A percentile compares a stretch with the other conserved stretches of the same genome.
Conservation (phyloP, 2,888 invertebrate genomes). For the Lepidocyrtinus sp. region DNA sequence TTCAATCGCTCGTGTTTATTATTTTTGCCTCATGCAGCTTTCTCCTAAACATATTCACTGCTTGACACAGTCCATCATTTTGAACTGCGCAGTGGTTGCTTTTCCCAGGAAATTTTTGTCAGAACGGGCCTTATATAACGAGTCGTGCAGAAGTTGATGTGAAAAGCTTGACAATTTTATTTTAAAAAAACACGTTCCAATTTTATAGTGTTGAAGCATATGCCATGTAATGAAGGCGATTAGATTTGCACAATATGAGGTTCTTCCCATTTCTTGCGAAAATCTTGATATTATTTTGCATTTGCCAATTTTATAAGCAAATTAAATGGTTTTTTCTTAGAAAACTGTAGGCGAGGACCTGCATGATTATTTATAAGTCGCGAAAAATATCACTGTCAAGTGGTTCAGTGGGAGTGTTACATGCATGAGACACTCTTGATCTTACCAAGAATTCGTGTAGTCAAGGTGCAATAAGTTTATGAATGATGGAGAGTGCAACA, state of each 20-base stretch:
- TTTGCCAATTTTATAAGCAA: background rate
- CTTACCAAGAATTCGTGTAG: background rate
- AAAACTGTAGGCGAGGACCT: background rate
- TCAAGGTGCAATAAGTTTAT: background rate
- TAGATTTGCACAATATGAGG: too few relatives aligned
- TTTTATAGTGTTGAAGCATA: too few relatives aligned
- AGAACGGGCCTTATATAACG: background rate
- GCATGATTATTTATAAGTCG: background rate
- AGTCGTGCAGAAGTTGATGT: background rate
- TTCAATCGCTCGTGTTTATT: too few relatives aligned
- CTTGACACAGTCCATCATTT: background rate
- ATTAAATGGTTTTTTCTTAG: background rate
- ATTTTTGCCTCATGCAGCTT: background rate
- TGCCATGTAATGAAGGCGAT: too few relatives aligned
- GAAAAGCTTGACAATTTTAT: background rate
- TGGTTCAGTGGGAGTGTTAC: background rate
- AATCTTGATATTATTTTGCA: background rate
- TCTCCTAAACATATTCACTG: background rate
- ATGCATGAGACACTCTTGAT: background rate
- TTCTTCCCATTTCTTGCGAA: background rate
- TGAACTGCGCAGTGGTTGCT: background rate
- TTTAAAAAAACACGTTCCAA: too few relatives aligned
- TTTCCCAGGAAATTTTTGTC: background rate
- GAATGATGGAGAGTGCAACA: background rate
- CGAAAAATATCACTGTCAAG: background rate